Conservation (phyloP, 1,140 invertebrate species). For the Zaprionus nigranus region DNA sequence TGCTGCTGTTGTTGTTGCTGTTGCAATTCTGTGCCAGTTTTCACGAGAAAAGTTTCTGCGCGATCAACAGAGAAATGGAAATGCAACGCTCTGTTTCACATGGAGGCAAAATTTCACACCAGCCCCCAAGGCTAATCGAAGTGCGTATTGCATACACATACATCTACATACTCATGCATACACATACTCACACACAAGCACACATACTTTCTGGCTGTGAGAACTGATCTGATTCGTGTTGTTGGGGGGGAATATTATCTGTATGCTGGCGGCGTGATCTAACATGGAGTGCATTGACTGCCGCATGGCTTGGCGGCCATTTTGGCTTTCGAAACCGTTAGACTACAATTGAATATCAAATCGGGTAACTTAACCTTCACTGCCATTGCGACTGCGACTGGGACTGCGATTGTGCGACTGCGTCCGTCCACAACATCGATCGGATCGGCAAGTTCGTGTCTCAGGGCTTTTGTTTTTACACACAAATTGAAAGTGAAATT, state of each 20-base stretch:
- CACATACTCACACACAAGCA: neutral
- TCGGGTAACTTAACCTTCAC: slow-evolving; percentile 72
- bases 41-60: slow-evolving; percentile 55
- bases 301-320: slow-evolving; percentile 35
- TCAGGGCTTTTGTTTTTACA: slow-evolving; percentile 72
- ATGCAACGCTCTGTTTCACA: slow-evolving; percentile 71
- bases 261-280: slow-evolving; percentile 50
- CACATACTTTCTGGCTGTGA: neutral
- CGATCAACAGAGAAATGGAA: slow-evolving; percentile 50
- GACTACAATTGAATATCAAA: slow-evolving; percentile 78
- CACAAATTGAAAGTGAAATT: slow-evolving; percentile 77
- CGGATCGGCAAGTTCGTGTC: slow-evolving; percentile 64
- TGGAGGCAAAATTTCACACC: slow-evolving; percentile 57
- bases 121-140: slow-evolving; percentile 34
- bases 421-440: neutral
- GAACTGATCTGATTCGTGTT: slow-evolving; percentile 46
- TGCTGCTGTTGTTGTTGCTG: slow-evolving; percentile 14
- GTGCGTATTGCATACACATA: slow-evolving; percentile 36
- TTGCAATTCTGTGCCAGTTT: slow-evolving; percentile 73
- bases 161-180: neutral
- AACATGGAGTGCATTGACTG: slow-evolving; percentile 61
- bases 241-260: slow-evolving; percentile 23
- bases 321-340: slow-evolving; percentile 73
- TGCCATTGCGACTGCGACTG: slow-evolving; percentile 24
- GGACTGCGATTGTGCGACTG: neutral